Conservation (phyloP, 2,888 invertebrate genomes). For the Osedax frankpressi region DNA sequence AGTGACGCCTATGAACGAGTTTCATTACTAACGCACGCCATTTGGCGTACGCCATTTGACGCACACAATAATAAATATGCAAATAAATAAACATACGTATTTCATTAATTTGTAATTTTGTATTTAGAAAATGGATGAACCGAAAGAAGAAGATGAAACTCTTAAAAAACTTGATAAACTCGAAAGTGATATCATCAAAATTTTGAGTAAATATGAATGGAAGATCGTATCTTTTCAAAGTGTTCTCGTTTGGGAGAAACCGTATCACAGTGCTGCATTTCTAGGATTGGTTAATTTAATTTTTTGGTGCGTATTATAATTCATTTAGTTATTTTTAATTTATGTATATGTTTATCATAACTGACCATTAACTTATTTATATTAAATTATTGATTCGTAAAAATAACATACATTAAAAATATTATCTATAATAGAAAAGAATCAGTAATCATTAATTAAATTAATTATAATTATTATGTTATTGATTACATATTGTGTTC, state of each 20-base stretch:
- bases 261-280: slow-evolving; percentile 37
- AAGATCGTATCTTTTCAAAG: slow-evolving; percentile 42
- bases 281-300: slow-evolving; percentile 39
- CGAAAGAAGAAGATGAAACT: neutral
- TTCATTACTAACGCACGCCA: neutral
- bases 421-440: too few relatives aligned
- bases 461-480: too few relatives aligned
- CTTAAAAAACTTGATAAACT: neutral
- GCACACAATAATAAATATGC: neutral
- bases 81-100: neutral
- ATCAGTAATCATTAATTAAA: too few relatives aligned
- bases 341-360: too few relatives aligned
- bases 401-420: too few relatives aligned
- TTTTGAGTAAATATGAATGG: slow-evolving; percentile 31
- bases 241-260: slow-evolving; percentile 45
- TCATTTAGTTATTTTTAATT: too few relatives aligned
- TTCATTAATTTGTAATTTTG: neutral
- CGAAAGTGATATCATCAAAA: neutral
- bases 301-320: slow-evolving; percentile 40
- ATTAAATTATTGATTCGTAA: too few relatives aligned
- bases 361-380: too few relatives aligned
- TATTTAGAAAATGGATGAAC: neutral
- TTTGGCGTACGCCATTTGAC: neutral
- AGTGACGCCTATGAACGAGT: neutral
- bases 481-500: too few relatives aligned